A percentile compares a stretch with the other conserved stretches of the same genome.
These are phyloP conservation scores for Graphium colonna DNA, from an alignment of 2,888 invertebrate species.

Conservation along the genomic window DNA sequence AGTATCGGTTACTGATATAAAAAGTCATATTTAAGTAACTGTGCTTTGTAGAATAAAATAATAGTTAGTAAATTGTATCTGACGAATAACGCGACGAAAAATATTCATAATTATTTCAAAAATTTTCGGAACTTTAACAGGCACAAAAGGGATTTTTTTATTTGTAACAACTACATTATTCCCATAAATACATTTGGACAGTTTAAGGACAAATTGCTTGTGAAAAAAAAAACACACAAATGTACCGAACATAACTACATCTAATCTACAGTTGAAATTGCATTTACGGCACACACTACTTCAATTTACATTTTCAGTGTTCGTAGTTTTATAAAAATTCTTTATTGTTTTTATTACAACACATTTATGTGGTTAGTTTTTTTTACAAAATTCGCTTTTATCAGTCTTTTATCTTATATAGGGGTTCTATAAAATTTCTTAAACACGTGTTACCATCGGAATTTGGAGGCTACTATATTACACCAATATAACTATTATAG, in stretches of 20 bases:
- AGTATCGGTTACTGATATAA: no score
- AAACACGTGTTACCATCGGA: conserved; percentile 22
- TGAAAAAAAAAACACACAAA: conserved; percentile 12
- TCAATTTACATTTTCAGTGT: conserved; percentile 8
- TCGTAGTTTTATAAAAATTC: conserved; percentile 37
- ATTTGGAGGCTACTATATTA: conserved; percentile 4
- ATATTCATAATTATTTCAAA: no score
- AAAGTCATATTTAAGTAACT: no score
- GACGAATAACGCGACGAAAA: no score
- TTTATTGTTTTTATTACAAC: conserved; percentile 36
- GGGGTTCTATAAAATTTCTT: conserved; percentile 33
- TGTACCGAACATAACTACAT: conserved; percentile 2
- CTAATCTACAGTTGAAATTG: conserved; percentile 8
- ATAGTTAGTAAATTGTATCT: no score
- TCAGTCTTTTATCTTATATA: conserved; percentile 62
- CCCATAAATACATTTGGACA: conserved; percentile 15
- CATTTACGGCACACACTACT: neutral
- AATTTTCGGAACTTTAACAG: no score
- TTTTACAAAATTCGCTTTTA: conserved; percentile 68
- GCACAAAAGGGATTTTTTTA: neutral
- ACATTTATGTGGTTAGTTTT: conserved; percentile 40
- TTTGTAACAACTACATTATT: neutral
- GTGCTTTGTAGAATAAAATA: no score
- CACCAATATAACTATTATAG: neutral
- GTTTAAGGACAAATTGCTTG: conserved; percentile 2